Base-by-base conservation (phyloP, 2,113 vertebrate genomes). In the Thunnus maccoyii region DNA sequence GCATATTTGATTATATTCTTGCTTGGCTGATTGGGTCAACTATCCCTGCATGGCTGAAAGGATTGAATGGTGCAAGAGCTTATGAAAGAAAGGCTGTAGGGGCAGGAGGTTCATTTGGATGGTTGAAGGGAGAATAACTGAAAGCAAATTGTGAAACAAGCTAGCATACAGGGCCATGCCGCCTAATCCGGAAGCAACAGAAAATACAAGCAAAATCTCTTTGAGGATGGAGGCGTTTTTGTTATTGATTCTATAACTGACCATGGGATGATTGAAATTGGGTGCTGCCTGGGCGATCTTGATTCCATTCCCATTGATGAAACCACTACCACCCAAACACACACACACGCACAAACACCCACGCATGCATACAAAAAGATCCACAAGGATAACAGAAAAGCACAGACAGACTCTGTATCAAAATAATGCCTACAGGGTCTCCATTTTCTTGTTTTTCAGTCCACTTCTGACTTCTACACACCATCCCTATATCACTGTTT, bases 241-340 rank as follows among this genome's bases (percentile, higher is more conserved):
- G 48, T 80, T 50, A 65, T 70, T 36, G 64, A 80, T 62, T 72
- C 71, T 78, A 79, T 72, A 88, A 87, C 50, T 73, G 82, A 88
- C 85, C 70, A 27, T 27, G 64, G 66, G 76, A 88, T 91, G 86
- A 93, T 80, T 86, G 72, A 86, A 90, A 86, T 77, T 73, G 73
- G 72, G 68, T n/a, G 36, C 58, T 81, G 78, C 68, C 60, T 66
- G 80, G 80, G 60, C 48, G 17, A 80, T 72, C 70, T 61, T 70
- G 67, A 84, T 69, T 88, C 78, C 84, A 88, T 82, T 82, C 48
- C 41, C 77, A 50, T 46, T 89, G 80, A 83, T 76, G 73, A 90
- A 90, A 82, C 54, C 66, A 68, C 76, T 54, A 55, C 61, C 20
- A 72, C 81, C 61, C 73, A 78, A 65, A 66, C 60, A 78, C 47